phyloP scores from a whole-genome alignment of 1,140 invertebrate genomes.

The Papilio polytes region DNA sequence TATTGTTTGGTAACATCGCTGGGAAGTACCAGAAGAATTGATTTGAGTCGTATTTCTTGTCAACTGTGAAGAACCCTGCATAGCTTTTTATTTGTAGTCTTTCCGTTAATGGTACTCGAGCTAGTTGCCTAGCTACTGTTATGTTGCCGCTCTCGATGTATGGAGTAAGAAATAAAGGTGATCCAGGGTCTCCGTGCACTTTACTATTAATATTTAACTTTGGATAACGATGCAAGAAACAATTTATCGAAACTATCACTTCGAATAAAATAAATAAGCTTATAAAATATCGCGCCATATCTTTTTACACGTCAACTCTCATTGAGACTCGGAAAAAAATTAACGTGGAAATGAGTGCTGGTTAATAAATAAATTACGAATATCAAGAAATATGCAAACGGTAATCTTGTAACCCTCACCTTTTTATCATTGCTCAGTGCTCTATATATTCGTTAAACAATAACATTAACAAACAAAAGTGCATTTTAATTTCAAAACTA shows the following conservation, averaged over 20 bases:
- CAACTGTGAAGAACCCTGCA: slow-evolving; percentile 41
- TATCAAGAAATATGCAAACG: slow-evolving; percentile 10
- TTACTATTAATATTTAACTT: slow-evolving; percentile 64
- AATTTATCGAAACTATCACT: slow-evolving; percentile 52
- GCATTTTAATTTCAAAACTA: no score
- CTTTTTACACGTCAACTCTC: background rate
- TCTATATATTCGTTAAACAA: background rate
- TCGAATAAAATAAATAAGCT: slow-evolving; percentile 51
- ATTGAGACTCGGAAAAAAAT: background rate
- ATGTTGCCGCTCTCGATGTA: slow-evolving; percentile 17
- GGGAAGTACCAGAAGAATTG: slow-evolving; percentile 47
- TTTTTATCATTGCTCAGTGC: slow-evolving; percentile 16
- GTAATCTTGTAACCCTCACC: background rate
- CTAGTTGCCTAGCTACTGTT: background rate
- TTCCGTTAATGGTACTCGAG: background rate
- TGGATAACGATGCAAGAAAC: slow-evolving; percentile 70
- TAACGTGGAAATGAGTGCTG: background rate
- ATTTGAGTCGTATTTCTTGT: slow-evolving; percentile 41
- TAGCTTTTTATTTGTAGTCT: slow-evolving; percentile 37
- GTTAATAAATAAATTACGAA: background rate
- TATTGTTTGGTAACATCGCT: background rate
- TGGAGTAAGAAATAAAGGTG: slow-evolving; percentile 76
- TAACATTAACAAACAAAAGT: no score
- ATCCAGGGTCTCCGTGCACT: slow-evolving; percentile 85
- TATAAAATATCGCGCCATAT: slow-evolving; percentile 17